Evolutionary conservation across 2,797 vertebrate genomes (phyloP), one percentile per base, ranked within the genome.

Genomic region (Alca torda): DNA sequence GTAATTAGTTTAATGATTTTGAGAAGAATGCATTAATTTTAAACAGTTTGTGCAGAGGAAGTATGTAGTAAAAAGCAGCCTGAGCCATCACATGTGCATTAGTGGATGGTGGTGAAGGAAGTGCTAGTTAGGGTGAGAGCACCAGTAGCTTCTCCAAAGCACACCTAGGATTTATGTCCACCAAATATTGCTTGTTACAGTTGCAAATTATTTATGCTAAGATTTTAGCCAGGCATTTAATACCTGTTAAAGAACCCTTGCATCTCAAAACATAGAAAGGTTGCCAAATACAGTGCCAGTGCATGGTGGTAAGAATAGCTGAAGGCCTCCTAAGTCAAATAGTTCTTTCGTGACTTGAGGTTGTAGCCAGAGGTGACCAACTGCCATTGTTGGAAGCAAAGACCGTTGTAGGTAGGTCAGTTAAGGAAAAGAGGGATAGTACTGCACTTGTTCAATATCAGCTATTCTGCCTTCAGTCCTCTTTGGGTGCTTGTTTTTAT

Each of bases 401-500:
- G 12, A 11, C 37, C 43, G 13, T 73, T 87, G 31, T 30, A 68
- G 72, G 39, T n/a, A 68, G 15, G 16, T 92, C 83, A 80, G 33
- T 93, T 85, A 65, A 83, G 41, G 54, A 63, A 51, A 61, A 57
- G 56, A 90, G 45, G 24, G 16, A 4, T 72, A 28, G n/a, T 74
- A 35, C 16, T 74, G 15, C 37, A 28, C 28, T 82, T 59, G n/a
- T 86, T 74, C 26, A 33, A 0, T 75, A 43, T 84, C 57, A 87
- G 15, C 57, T 89, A n/a, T 39, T 75, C 28, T 74, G 69, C 28
- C 10, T 90, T 82, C 18, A 50, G 2, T 84, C 37, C 18, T 91
- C 33, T 78, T 93, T 68, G 84, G 23, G 39, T 84, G 12, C 21
- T 91, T 86, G 24, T 87, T 91, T 95, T 73, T 84, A 39, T 81